Base-by-base conservation (phyloP, 2,797 vertebrate species). In the Crossoptilon crossoptilon region DNA sequence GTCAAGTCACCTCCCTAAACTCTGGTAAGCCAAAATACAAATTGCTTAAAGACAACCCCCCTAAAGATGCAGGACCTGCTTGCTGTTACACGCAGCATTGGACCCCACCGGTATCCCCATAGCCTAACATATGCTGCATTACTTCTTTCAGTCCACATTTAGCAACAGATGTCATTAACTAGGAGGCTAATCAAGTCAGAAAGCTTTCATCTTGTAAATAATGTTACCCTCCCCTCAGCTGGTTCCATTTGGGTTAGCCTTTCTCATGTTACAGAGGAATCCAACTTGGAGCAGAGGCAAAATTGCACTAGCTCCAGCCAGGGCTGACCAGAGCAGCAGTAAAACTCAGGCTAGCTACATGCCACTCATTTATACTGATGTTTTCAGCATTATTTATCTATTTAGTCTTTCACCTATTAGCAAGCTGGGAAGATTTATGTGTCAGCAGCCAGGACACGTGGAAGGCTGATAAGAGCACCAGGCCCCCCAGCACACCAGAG, bases 81-180 rank as follows among this genome's bases (percentile, higher is more conserved):
- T 3, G 0, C 13, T 0, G 2, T 15, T 11, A n/a, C 4, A 13
- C 1, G 19, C 23, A 51, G 44, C 43, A 24, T 3, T 13, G 18
- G 55, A 46, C 48, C 66, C 27, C 9, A 3, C 21, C 2, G 3
- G 53, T 31, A 14, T 43, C 11, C 2, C 0, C 5, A 10, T 10
- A 44, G 44, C 19, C 66, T 24, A 67, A 46, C 12, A 10, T 5
- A 41, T 0, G 4, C 53, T 14, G 10, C 22, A 43, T 26, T 15
- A 37, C 39, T 37, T 74, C 1, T 22, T 55, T 66, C 58, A 29
- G 10, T 29, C 71, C 33, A 43, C 33, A 22, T 49, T 56, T 24
- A 71, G 46, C 41, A 55, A 43, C 16, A 66, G 64, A 35, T 22
- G 21, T 13, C 33, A 60, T 64, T 59, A 44, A 68, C 22, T 4